Base-by-base conservation (phyloP, 2,113 vertebrate species). In the Hippocampus guttulatus region DNA sequence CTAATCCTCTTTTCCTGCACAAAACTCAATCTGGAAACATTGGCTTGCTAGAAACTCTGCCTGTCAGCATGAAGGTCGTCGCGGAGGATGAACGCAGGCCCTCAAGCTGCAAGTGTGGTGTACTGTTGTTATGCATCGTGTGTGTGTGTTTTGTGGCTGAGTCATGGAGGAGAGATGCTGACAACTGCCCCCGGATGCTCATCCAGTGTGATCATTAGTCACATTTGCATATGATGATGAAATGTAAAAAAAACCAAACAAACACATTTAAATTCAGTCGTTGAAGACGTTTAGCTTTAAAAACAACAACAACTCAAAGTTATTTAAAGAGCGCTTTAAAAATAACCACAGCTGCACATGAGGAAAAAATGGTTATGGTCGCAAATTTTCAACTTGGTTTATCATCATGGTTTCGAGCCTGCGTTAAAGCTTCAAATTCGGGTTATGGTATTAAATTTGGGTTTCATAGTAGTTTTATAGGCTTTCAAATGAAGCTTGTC, bases 21-120 rank as follows among this genome's bases (percentile, higher is more conserved):
- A 47, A 55, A 64, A 66, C 30, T 73, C 82, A 77, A 81, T 81
- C 70, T 67, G 79, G 69, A 80, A 80, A 76, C 78, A 76, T 77
- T 75, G 71, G 61, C 52, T 71, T 16, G 23, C 70, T 68, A 20
- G 70, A 77, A 62, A 74, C 55, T 51, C 47, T 68, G 20, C 55
- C 41, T 21, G 67, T 63, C 74, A 41, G 64, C 45, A 64, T 47
- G 5, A 25, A 54, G 64, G 70, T 75, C 33, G 23, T 18, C 60
- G 43, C 75, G 23, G 76, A 5, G 14, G 57, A 70, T 57, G 11
- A 23, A 20, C 40, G n/a, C 12, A 64, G 41, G 64, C 23, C 64
- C 43, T 65, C 12, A 65, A 27, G 41, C 41, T 65, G 64, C 18
- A 40, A 40, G 60, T 5, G 63, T 2, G 11, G 62, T 43, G 62